A percentile compares a stretch with the other conserved stretches of the same genome.
Conservation (phyloP, 92 coral and sea anemone genomes). For the Diadumene lineata region DNA sequence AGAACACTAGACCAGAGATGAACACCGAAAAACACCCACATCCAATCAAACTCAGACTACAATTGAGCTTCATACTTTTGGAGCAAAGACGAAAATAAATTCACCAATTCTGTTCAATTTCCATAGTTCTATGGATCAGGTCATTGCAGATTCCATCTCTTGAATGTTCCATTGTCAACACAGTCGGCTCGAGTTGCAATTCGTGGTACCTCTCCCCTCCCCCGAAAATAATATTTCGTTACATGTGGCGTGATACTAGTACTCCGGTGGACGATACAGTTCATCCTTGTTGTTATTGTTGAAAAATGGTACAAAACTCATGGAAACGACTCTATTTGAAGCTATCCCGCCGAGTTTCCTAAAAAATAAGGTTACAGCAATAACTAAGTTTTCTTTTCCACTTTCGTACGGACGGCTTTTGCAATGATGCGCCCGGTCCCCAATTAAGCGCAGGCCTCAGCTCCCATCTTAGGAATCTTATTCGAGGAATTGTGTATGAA, state of each 20-base stretch:
- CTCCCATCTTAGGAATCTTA: too few species aligned
- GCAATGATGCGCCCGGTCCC: too few species aligned
- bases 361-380: too few species aligned
- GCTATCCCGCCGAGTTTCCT: too few species aligned
- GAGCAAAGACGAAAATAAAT: too few species aligned
- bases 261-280: too few species aligned
- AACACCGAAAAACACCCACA: background rate
- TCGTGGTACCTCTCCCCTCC: background rate
- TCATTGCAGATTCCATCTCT: background rate
- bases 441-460: too few species aligned
- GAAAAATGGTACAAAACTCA: too few species aligned
- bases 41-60: slow-evolving; percentile 8
- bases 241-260: too few species aligned
- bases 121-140: background rate
- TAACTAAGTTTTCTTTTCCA: too few species aligned
- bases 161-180: slow-evolving; percentile 3
- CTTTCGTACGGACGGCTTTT: too few species aligned
- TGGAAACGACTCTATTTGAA: background rate
- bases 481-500: too few species aligned
- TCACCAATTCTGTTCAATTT: background rate
- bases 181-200: background rate
- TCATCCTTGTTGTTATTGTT: background rate
- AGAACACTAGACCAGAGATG: slow-evolving; percentile 9
- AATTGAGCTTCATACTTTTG: slow-evolving; percentile 13
- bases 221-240: background rate